These are phyloP conservation scores for Bombus difficillimus DNA, from an alignment of 1,140 invertebrate species.

Conservation along the genomic window DNA sequence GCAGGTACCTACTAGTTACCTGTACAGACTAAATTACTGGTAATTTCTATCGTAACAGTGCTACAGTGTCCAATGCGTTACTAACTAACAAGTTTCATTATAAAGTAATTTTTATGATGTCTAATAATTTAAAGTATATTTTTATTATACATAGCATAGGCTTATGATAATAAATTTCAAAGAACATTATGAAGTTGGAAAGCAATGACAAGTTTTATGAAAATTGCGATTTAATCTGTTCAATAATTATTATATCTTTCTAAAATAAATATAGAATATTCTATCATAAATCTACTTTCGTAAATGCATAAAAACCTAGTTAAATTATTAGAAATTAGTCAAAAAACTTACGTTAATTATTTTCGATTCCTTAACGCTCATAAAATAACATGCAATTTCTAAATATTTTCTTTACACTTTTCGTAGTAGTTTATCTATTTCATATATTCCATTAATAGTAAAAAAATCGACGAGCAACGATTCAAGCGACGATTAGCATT, in stretches of 20 bases:
- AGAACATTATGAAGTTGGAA: background rate
- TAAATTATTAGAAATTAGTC: background rate
- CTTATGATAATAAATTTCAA: background rate
- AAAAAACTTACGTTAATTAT: background rate
- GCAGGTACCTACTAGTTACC: background rate
- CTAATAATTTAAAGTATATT: background rate
- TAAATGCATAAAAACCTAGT: background rate
- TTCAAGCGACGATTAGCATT: background rate
- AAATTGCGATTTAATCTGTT: background rate
- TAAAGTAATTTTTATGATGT: background rate
- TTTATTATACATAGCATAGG: background rate
- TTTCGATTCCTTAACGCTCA: background rate
- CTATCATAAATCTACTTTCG: background rate
- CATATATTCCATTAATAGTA: background rate
- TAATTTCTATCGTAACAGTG: conserved; percentile 9
- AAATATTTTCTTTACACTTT: background rate
- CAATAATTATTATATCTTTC: background rate
- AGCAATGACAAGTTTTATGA: background rate
- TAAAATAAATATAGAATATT: background rate
- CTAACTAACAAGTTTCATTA: background rate
- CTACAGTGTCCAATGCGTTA: background rate
- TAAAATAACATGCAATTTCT: background rate
- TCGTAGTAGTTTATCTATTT: background rate
- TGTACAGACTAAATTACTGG: background rate
- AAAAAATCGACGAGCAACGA: background rate